phyloP scores from a whole-genome alignment of 2,797 vertebrate species.

The Oreonectes daqikongensis region DNA sequence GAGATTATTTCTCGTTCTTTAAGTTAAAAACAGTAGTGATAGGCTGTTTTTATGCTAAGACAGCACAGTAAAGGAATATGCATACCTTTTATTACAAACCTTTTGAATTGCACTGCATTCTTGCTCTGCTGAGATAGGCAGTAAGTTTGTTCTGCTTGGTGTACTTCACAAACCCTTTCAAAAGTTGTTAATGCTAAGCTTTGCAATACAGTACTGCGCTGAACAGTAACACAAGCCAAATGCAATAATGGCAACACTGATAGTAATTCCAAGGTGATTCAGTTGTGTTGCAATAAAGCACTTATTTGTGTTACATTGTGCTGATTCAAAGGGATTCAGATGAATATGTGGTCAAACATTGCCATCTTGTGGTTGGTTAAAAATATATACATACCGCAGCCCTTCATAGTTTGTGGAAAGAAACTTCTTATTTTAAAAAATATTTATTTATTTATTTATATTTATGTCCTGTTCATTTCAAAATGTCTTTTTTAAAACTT shows the following conservation, averaged over 20 bases:
- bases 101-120: constrained; percentile 26
- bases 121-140: constrained; percentile 10
- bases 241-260: constrained; percentile 64
- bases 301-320: constrained; percentile 35
- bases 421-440: constrained; percentile 8
- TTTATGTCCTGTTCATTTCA: constrained; percentile 61
- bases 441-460: constrained; percentile 45
- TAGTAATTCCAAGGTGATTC: constrained; percentile 60
- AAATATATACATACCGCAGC: constrained; percentile 14
- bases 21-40: not conserved
- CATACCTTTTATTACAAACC: constrained; percentile 6
- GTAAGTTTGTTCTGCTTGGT: constrained; percentile 29
- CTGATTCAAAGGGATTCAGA: constrained; percentile 16
- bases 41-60: constrained; percentile 15
- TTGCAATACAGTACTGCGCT: constrained; percentile 30
- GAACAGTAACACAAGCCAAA: constrained; percentile 58
- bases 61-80: constrained; percentile 31
- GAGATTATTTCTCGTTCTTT: constrained; percentile 10
- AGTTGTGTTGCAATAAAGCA: constrained; percentile 50
- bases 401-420: constrained; percentile 29
- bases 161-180: constrained; percentile 34
- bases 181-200: constrained; percentile 23
- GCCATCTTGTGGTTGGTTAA: constrained; percentile 73
- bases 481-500: constrained; percentile 67
- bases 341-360: constrained; percentile 69